Evolutionary conservation across 2,888 invertebrate species (phyloP).

Genomic region (Nephrocerus scutellatus): DNA sequence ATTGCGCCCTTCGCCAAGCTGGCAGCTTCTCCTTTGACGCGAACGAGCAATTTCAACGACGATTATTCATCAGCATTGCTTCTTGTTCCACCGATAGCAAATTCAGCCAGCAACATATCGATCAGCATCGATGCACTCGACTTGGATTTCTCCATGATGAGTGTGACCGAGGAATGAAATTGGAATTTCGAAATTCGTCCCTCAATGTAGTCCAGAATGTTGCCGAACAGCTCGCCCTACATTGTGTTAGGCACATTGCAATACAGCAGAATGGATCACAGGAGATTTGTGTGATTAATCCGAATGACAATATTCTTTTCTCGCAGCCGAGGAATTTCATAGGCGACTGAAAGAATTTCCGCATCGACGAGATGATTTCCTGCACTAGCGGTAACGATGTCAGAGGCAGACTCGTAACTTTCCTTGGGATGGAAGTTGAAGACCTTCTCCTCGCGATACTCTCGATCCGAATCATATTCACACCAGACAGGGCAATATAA

Average conservation of each 20-base stretch:
- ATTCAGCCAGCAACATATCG: slow-evolving; percentile 40
- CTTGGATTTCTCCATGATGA: slow-evolving; percentile 55
- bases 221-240: slow-evolving; percentile 45
- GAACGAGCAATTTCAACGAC: slow-evolving; percentile 54
- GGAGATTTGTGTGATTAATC: slow-evolving; percentile 70
- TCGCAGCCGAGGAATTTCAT: slow-evolving; percentile 59
- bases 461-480: slow-evolving; percentile 71
- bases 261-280: slow-evolving; percentile 68
- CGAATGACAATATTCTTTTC: slow-evolving; percentile 62
- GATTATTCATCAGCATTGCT: slow-evolving; percentile 40
- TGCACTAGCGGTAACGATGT: slow-evolving; percentile 73
- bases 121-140: slow-evolving; percentile 39
- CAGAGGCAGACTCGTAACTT: slow-evolving; percentile 85
- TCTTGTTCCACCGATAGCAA: slow-evolving; percentile 36
- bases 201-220: slow-evolving; percentile 45
- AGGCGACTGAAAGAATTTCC: slow-evolving; percentile 72
- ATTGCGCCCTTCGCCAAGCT: slow-evolving; percentile 63
- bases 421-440: slow-evolving; percentile 83
- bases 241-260: slow-evolving; percentile 71
- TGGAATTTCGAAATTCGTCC: slow-evolving; percentile 62
- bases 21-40: slow-evolving; percentile 61
- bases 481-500: slow-evolving; percentile 72
- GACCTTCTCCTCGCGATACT: slow-evolving; percentile 74
- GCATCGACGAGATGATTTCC: slow-evolving; percentile 76
- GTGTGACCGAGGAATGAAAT: slow-evolving; percentile 61